phyloP scores from a whole-genome alignment of 1,140 invertebrate genomes.

The Telenomus remus region DNA sequence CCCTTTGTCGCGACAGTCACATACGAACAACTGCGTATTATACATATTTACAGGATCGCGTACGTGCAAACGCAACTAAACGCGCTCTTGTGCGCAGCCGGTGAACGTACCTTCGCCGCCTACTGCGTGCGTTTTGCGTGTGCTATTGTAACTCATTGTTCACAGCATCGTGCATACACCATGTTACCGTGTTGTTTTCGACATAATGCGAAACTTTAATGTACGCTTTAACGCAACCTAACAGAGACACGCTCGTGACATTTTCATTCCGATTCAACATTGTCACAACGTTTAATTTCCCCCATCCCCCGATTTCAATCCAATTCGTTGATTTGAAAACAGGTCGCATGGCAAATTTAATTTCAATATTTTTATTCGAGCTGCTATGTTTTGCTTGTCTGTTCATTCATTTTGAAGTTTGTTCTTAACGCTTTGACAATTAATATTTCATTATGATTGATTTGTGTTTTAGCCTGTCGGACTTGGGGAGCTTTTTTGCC shows the following conservation, averaged over 20 bases:
- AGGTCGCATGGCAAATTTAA: too few species aligned
- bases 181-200: constrained; percentile 37
- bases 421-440: too few species aligned
- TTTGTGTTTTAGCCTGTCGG: not conserved
- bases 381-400: too few species aligned
- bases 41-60: constrained; percentile 47
- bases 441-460: not conserved
- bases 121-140: constrained; percentile 15
- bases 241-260: constrained; percentile 2
- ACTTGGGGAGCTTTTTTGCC: too few species aligned
- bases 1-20: constrained; percentile 48
- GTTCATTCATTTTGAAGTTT: too few species aligned
- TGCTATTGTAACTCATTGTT: constrained; percentile 38
- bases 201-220: constrained; percentile 29
- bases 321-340: not conserved
- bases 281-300: constrained; percentile 3
- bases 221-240: constrained; percentile 13
- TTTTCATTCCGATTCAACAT: constrained; percentile 30
- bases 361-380: too few species aligned
- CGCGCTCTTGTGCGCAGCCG: constrained; percentile 6
- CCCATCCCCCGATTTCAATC: not conserved
- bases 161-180: constrained; percentile 21
- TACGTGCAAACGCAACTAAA: constrained; percentile 27
- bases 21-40: constrained; percentile 32
- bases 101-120: constrained; percentile 12